Base-by-base conservation (phyloP, 2,113 vertebrate species). In the Agelaius tricolor region DNA sequence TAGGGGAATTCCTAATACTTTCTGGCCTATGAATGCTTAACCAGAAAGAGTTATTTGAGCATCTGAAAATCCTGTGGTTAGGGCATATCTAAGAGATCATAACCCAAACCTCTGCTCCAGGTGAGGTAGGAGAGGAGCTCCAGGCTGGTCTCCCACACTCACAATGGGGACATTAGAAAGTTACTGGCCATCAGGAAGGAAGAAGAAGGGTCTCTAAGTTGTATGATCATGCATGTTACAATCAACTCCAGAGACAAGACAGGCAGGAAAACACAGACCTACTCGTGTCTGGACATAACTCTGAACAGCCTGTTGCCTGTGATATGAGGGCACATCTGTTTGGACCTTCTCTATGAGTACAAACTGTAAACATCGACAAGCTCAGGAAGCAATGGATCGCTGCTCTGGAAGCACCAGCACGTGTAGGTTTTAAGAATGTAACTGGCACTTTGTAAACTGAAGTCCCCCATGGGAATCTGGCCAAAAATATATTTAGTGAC, bases 1-100 rank as follows among this genome's bases (percentile, higher is more conserved):
- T 74, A 84, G 86, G 84, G 89, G 89, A 95, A 94, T 95, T 96
- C 91, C 76, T 89, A 69, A 71, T 20, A 31, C 13, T 46, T 94
- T 84, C 68, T 86, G 51, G 63, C 23, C 71, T 20, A 52, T 67
- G 30, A 65, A 57, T 80, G 54, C 51, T 83, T 84, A 90, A 88
- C 46, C 6, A 6, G 58, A 55, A 87, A 62, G 39, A 44, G 18
- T 49, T 86, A 47, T 7, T n/a, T 18, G 7, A 85, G 35, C 57
- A 79, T 33, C 75, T 66, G 72, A 86, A 90, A 92, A 65, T 85
- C 46, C 35, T 80, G 71, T 65, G 79, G 86, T 82, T 79, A 73
- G 35, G 27, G 27, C 58, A 87, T 49, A 88, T 76, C 79, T 87
- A 46, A 84, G 17, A 88, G 59, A 94, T 62, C 83, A 37, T 33